phyloP scores from a whole-genome alignment of 2,888 invertebrate species.

The Euplagia quadripunctaria region DNA sequence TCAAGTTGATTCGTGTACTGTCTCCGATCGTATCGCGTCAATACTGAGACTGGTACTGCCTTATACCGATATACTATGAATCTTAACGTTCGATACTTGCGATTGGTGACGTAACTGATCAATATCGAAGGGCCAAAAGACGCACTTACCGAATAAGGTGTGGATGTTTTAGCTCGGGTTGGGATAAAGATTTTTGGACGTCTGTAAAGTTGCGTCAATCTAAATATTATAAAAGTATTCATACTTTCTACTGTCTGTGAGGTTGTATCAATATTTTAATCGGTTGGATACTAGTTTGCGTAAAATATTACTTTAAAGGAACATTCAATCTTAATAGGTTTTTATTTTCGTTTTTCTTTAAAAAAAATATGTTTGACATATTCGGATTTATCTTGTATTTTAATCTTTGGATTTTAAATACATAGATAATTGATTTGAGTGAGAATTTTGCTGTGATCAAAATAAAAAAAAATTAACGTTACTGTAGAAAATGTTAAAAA shows the following conservation, averaged over 20 bases:
- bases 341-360: too few species aligned
- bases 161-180: background rate
- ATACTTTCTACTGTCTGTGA: background rate
- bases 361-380: too few species aligned
- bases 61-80: constrained; percentile 59
- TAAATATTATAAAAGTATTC: background rate
- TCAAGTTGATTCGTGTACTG: constrained; percentile 52
- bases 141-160: constrained; percentile 17
- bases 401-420: too few species aligned
- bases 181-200: constrained; percentile 1
- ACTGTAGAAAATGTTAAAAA: too few species aligned
- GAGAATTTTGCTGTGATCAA: too few species aligned
- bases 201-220: background rate
- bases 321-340: too few species aligned
- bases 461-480: too few species aligned
- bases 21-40: constrained; percentile 57
- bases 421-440: too few species aligned
- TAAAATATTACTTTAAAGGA: background rate
- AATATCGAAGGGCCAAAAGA: constrained; percentile 24
- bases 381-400: too few species aligned
- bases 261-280: background rate
- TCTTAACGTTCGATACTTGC: constrained; percentile 49
- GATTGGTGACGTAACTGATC: constrained; percentile 46
- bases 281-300: too few species aligned
- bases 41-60: constrained; percentile 63